These are phyloP conservation scores for Ctenomys sociabilis DNA, from an alignment of 2,113 vertebrate species.

Conservation along the genomic window DNA sequence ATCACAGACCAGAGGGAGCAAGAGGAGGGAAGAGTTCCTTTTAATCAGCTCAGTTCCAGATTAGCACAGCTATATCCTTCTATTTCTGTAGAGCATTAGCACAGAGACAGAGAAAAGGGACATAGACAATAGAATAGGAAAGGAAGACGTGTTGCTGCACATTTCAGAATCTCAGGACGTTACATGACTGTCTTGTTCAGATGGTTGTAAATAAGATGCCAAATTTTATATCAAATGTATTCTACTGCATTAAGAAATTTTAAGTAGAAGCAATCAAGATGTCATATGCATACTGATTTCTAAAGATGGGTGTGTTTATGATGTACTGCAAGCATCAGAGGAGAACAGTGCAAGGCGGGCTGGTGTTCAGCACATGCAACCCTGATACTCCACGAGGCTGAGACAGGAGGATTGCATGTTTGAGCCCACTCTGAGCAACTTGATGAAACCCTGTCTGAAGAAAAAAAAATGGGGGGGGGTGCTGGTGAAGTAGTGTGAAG, in stretches of 20 bases:
- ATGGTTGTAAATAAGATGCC: neutral
- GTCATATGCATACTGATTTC: neutral
- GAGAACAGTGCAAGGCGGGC: neutral
- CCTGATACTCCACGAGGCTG: no score
- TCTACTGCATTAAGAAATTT: neutral
- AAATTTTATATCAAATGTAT: neutral
- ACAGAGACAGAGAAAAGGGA: neutral
- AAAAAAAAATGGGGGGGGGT: neutral
- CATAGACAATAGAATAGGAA: accelerated
- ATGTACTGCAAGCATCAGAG: neutral
- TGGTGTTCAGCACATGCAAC: neutral
- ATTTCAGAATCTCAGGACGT: neutral
- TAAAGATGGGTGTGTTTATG: neutral
- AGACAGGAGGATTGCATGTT: no score
- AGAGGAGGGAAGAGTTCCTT: neutral
- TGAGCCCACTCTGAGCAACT: no score
- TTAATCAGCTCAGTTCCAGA: conserved; percentile 23
- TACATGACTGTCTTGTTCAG: no score
- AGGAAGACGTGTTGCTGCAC: accelerated
- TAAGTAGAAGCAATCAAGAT: neutral
- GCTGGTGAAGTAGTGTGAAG: neutral
- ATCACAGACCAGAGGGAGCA: neutral
- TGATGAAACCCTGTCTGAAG: no score
- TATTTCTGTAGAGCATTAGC: neutral
- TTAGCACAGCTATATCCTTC: neutral